phyloP scores from a whole-genome alignment of 2,888 invertebrate species.

The Athalia rosae region DNA sequence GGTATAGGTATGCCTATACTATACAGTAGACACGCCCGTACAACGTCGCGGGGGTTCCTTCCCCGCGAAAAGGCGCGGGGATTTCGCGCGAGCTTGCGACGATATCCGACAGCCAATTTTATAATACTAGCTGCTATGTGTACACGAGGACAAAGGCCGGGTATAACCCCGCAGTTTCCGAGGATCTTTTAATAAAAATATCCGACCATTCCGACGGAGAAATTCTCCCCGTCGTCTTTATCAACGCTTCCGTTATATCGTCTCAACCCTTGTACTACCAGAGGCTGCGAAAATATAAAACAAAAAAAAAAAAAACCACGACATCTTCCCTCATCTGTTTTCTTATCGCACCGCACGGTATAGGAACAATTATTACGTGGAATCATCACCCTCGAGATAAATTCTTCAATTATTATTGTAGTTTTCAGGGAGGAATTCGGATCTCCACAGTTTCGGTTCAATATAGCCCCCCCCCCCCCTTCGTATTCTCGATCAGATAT shows the following conservation, averaged over 20 bases:
- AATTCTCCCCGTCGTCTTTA: background rate
- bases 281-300: background rate
- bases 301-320: background rate
- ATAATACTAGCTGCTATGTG: background rate
- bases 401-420: too few species aligned
- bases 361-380: too few species aligned
- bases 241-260: slow-evolving; percentile 15
- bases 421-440: too few species aligned
- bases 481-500: too few species aligned
- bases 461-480: too few species aligned
- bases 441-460: too few species aligned
- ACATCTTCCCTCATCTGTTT: background rate
- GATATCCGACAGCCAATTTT: slow-evolving; percentile 38
- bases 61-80: slow-evolving; percentile 25
- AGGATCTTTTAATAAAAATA: slow-evolving; percentile 17
- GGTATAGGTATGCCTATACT: too few species aligned
- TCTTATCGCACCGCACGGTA: too few species aligned
- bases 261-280: background rate
- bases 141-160: slow-evolving; percentile 33
- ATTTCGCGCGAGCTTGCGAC: slow-evolving; percentile 26
- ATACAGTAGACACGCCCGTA: too few species aligned
- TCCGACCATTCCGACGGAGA: background rate
- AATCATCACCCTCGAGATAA: too few species aligned
- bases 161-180: background rate
- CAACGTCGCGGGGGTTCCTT: background rate